These are phyloP conservation scores for Dendrocincla fuliginosa DNA, from an alignment of 2,797 vertebrate genomes.

Conservation along the genomic window DNA sequence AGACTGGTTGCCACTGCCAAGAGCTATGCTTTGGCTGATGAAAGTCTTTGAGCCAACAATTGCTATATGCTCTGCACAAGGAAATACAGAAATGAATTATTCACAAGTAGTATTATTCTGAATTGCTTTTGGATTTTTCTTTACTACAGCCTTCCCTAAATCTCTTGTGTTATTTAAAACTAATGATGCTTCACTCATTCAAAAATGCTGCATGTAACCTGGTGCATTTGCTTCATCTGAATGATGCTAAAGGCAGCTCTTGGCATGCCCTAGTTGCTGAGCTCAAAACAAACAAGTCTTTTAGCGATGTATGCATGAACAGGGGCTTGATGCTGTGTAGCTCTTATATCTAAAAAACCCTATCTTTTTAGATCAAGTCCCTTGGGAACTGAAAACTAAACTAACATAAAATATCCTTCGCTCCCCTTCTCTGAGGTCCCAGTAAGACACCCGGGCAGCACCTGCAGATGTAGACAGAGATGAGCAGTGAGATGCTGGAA, in stretches of 20 bases:
- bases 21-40: neutral
- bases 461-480: neutral
- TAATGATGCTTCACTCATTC: neutral
- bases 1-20: neutral
- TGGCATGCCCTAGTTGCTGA: neutral
- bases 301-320: neutral
- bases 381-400: neutral
- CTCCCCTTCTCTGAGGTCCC: neutral
- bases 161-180: neutral
- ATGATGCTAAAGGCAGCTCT: neutral
- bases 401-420: neutral
- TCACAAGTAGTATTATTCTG: neutral
- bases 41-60: neutral
- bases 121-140: neutral
- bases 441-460: neutral
- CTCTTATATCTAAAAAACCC: neutral
- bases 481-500: accelerated
- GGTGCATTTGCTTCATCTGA: neutral
- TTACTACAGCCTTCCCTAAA: neutral
- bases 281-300: neutral
- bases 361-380: neutral
- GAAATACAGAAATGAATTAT: neutral
- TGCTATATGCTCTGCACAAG: neutral
- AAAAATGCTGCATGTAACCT: neutral
- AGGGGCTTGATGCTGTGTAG: neutral